Conservation (phyloP, 2,888 invertebrate genomes). For the Epinotia nisella region DNA sequence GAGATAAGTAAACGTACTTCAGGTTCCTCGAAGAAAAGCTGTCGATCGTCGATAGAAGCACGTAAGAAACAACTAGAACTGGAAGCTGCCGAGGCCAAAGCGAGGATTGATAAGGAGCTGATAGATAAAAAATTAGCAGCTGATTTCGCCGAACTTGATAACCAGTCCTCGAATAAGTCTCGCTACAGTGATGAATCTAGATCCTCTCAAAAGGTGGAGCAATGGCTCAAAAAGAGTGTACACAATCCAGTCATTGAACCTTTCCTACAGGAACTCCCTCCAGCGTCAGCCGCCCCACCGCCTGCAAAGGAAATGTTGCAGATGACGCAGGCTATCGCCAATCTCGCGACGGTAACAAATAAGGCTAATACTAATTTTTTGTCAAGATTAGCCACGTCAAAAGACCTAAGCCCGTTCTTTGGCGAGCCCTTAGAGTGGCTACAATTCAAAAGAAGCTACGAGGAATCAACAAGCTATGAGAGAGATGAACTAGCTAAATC, state of each 20-base stretch:
- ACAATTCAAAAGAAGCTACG: constrained; percentile 3
- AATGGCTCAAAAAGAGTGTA: neutral
- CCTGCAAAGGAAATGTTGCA: neutral
- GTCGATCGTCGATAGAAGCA: neutral
- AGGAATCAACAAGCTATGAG: too few species aligned
- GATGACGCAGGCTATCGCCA: neutral
- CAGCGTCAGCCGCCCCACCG: neutral
- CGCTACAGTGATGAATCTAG: too few species aligned
- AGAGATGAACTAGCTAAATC: too few species aligned
- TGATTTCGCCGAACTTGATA: neutral
- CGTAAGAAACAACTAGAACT: neutral
- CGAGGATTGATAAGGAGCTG: neutral
- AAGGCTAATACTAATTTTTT: neutral
- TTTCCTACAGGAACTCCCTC: neutral
- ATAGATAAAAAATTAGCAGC: neutral
- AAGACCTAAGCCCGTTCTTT: neutral
- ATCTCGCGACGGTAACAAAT: neutral
- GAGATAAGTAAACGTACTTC: neutral
- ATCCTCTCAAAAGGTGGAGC: too few species aligned
- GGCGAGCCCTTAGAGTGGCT: constrained; percentile 2
- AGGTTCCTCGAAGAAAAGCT: neutral
- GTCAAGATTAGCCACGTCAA: neutral
- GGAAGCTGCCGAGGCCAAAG: constrained; percentile 5
- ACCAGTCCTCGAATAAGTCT: too few species aligned
- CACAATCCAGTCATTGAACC: neutral